phyloP scores from a whole-genome alignment of 2,888 invertebrate species.

The Clanis bilineata region DNA sequence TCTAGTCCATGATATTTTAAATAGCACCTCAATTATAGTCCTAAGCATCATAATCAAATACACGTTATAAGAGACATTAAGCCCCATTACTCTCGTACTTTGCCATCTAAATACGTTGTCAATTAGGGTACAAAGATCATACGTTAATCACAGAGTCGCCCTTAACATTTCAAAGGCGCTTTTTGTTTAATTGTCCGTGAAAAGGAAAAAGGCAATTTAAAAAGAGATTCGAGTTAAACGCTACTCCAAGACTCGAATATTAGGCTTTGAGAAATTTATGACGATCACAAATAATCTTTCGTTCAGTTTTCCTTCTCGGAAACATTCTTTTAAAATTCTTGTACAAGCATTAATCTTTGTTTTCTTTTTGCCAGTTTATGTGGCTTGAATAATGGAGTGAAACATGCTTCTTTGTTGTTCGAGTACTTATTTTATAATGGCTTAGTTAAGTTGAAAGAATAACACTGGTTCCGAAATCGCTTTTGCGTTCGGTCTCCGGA shows the following conservation, averaged over 20 bases:
- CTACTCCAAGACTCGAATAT: conserved; percentile 33
- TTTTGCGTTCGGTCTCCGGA: neutral
- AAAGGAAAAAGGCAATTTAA: conserved; percentile 55
- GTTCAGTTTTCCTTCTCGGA: conserved; percentile 35
- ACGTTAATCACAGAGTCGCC: conserved; percentile 12
- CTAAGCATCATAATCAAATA: neutral
- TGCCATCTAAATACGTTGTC: neutral
- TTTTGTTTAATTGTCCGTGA: conserved; percentile 53
- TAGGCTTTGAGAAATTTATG: conserved; percentile 59
- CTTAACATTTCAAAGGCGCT: conserved; percentile 32
- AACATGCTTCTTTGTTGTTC: conserved; percentile 3
- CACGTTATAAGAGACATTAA: neutral
- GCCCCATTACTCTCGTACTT: neutral
- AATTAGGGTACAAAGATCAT: conserved; percentile 6
- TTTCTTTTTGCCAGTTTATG: conserved; percentile 13
- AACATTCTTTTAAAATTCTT: conserved; percentile 46
- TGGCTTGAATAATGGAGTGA: neutral
- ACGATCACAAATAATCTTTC: conserved; percentile 57
- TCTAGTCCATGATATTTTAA: neutral
- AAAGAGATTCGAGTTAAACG: conserved; percentile 38
- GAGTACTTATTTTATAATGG: neutral
- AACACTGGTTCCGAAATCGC: neutral
- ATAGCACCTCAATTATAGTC: neutral
- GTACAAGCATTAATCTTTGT: conserved; percentile 25
- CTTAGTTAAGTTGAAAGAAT: neutral